These are phyloP conservation scores for Paracanthobrama guichenoti DNA, from an alignment of 2,113 vertebrate species.

Conservation along the genomic window DNA sequence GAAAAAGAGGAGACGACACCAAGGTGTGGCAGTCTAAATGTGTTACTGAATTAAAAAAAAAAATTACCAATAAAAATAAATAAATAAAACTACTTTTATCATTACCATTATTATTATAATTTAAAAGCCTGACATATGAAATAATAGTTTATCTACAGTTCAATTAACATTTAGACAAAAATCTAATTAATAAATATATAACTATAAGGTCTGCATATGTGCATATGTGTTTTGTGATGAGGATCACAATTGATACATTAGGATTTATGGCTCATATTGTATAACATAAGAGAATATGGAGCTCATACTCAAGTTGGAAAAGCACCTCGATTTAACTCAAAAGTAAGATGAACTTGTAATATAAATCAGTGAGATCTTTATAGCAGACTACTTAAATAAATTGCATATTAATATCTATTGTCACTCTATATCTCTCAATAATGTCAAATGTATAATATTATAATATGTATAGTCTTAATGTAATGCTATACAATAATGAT, in stretches of 20 bases:
- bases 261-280: not conserved
- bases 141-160: not conserved
- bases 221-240: too few species aligned
- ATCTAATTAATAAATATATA: too few species aligned
- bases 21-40: not conserved
- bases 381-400: not conserved
- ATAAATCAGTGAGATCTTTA: not conserved
- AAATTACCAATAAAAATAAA: too few species aligned
- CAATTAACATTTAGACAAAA: not conserved
- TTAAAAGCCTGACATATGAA: not conserved
- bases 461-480: not conserved
- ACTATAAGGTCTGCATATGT: too few species aligned
- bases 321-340: too few species aligned
- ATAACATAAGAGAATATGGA: not conserved
- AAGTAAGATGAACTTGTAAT: not conserved
- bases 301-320: not conserved
- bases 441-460: too few species aligned
- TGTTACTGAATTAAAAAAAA: not conserved
- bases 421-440: too few species aligned
- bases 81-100: not conserved
- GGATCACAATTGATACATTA: not conserved
- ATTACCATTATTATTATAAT: not conserved
- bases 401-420: too few species aligned
- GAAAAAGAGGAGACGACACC: not conserved
- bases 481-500: not conserved